Conservation (phyloP, 2,113 vertebrate genomes). For the Ramphastos sulfuratus region DNA sequence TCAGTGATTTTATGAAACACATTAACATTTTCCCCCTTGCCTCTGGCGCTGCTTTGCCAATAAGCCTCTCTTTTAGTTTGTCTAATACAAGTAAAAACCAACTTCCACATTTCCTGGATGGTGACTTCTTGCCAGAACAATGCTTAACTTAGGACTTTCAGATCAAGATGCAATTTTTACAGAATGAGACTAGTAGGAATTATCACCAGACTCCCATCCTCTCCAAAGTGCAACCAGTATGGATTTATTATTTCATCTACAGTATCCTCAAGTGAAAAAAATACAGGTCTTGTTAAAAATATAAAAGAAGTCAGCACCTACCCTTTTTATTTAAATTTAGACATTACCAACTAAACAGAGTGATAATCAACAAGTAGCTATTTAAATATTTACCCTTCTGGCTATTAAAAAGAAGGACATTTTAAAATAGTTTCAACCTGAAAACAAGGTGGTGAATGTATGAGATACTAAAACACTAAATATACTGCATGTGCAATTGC, state of each 20-base stretch:
- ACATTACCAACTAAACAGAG: background rate
- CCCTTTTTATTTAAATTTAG: background rate
- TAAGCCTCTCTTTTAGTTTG: background rate
- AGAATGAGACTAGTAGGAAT: background rate
- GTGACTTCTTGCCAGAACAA: background rate
- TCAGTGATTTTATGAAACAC: background rate
- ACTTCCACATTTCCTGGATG: background rate
- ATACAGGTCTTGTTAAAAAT: background rate
- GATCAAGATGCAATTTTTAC: background rate
- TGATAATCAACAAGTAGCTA: background rate
- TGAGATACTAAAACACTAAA: background rate
- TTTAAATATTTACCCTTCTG: background rate
- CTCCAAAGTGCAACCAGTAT: background rate
- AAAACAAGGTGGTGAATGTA: background rate
- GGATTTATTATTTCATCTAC: background rate
- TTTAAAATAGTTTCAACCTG: background rate
- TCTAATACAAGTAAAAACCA: background rate
- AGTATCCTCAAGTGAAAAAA: background rate
- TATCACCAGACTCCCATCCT: background rate
- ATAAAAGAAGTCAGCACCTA: background rate
- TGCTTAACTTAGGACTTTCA: background rate
- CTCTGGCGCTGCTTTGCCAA: accelerated
- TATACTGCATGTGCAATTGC: accelerated
- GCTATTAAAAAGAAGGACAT: background rate
- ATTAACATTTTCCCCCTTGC: background rate